These are phyloP conservation scores for Heterotilapia buettikoferi DNA, from an alignment of 2,113 vertebrate species.

Conservation along the genomic window DNA sequence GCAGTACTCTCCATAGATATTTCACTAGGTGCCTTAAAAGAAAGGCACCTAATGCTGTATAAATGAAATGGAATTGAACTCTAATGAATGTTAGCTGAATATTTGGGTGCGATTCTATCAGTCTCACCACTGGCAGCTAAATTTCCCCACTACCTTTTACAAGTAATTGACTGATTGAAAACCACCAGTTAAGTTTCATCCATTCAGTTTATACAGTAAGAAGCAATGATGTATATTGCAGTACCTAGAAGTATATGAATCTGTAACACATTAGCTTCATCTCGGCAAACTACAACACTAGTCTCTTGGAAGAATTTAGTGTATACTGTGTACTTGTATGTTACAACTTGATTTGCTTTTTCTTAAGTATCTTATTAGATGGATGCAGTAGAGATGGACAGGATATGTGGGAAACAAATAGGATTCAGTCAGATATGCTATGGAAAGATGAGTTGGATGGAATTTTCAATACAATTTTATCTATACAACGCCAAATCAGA, in stretches of 20 bases:
- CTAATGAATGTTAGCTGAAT: not conserved
- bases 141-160: not conserved
- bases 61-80: not conserved
- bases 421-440: not conserved
- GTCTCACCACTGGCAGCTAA: not conserved
- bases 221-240: not conserved
- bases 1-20: not conserved
- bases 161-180: not conserved
- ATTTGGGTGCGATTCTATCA: not conserved
- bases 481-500: too few species aligned
- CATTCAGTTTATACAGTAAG: not conserved
- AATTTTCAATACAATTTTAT: not conserved
- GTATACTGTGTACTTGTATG: not conserved
- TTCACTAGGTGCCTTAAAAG: not conserved
- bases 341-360: not conserved
- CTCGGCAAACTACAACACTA: not conserved
- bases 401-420: not conserved
- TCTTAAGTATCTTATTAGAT: not conserved
- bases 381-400: not conserved
- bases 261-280: not conserved
- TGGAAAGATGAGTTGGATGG: not conserved
- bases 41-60: not conserved
- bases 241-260: not conserved
- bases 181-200: not conserved
- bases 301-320: not conserved